Evolutionary conservation across 2,797 vertebrate genomes (phyloP).

Genomic region (Falco naumanni): DNA sequence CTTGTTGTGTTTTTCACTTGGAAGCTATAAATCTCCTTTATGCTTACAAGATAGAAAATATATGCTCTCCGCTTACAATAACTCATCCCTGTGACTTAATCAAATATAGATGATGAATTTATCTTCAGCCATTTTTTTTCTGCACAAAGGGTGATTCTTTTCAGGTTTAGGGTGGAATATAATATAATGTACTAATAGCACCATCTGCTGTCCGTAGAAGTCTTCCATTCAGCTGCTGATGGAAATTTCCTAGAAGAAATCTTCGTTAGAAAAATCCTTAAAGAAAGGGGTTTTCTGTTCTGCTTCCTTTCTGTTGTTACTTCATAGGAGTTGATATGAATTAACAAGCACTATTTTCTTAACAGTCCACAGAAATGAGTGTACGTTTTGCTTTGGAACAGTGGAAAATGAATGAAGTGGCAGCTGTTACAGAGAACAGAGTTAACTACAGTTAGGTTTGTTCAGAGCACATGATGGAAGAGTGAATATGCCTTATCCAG

Average conservation of each 20-base stretch:
- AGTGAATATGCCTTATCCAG: background rate
- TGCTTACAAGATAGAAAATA: background rate
- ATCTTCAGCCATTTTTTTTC: background rate
- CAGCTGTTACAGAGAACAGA: background rate
- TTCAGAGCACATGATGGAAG: background rate
- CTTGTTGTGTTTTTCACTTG: background rate
- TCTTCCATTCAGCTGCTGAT: background rate
- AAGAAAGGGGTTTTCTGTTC: background rate
- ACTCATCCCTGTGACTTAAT: background rate
- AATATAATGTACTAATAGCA: background rate
- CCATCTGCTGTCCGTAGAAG: constrained; percentile 15
- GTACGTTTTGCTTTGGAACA: background rate
- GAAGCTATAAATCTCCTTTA: background rate
- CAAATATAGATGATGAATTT: background rate
- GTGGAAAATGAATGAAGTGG: background rate
- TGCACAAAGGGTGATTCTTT: background rate
- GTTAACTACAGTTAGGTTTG: background rate
- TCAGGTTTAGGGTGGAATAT: background rate
- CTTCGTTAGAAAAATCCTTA: background rate
- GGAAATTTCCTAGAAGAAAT: background rate
- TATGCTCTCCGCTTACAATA: background rate
- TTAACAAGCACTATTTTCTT: background rate
- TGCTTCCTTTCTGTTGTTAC: background rate
- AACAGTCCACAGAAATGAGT: background rate
- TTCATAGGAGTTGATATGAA: background rate